These are phyloP conservation scores for Norana najaformis DNA, from an alignment of 2,888 invertebrate species.

Conservation along the genomic window DNA sequence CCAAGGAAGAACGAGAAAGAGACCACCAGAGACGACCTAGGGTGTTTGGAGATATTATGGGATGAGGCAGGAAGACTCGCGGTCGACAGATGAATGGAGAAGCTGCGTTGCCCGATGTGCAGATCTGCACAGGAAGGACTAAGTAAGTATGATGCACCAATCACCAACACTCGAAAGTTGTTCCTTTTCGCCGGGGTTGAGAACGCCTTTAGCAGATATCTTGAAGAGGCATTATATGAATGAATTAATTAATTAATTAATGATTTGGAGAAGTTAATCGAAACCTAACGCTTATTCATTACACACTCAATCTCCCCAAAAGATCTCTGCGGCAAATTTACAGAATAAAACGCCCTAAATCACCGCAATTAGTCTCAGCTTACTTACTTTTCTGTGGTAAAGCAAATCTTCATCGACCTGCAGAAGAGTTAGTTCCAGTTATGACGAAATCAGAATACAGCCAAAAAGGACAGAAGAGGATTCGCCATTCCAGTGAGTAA, in stretches of 20 bases:
- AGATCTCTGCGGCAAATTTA: background rate
- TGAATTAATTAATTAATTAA: background rate
- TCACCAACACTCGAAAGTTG: background rate
- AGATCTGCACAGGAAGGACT: no score
- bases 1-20: no score
- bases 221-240: background rate
- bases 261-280: background rate
- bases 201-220: background rate
- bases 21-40: no score
- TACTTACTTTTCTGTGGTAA: slow-evolving; percentile 26
- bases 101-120: no score
- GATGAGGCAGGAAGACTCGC: no score
- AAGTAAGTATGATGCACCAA: no score
- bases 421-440: background rate
- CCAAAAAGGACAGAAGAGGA: background rate
- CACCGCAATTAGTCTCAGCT: background rate
- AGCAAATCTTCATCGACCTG: slow-evolving; percentile 26
- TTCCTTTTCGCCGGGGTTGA: background rate
- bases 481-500: background rate
- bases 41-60: no score
- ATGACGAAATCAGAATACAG: background rate
- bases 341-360: background rate
- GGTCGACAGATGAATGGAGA: no score
- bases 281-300: no score
- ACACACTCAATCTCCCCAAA: background rate